Evolutionary conservation across 2,113 vertebrate species (phyloP), one percentile per base, ranked within the genome.

Genomic region (Grus americana): DNA sequence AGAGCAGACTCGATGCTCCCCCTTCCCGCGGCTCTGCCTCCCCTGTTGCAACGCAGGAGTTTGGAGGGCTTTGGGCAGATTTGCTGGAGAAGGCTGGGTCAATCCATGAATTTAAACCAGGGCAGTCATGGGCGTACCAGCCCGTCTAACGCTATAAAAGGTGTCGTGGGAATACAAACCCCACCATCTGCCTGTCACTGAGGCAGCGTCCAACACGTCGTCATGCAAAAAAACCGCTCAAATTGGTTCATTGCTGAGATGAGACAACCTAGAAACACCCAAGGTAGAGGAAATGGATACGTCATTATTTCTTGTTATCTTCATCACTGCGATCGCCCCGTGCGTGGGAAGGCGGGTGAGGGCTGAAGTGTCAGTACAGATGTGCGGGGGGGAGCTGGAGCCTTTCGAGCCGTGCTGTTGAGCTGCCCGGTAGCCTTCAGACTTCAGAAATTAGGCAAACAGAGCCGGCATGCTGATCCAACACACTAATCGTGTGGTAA

Each of bases 401-500:
- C 68, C 54, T 62, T 30, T 57, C 12, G 30, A 67, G 85, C n/a
- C 62, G 6, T 42, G 83, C 92, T 74, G 57, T 71, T 54, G 92
- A 55, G 94, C 76, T 73, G 94, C 95, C 90, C 79, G 38, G 79
- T 49, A 95, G 88, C 96, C 92, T 94, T 62, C 88, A 65, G 94
- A 57, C 88, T 57, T 34, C 58, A 73, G 89, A 89, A 78, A 96
- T 21, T 36, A 93, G 79, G 95, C 94, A 93, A 97, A 93, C 91
- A 94, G 97, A 95, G 91, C 93, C 16, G 70, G 67, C 22, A 32
- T 49, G 94, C 97, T 79, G 92, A 94, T 95, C 95, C 24, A 65
- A 89, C 88, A 23, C 78, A 16, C 92, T 90, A 93, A 97, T 93
- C 85, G 97, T 62, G 93, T 58, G 74, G 79, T 57, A 96, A 97